Evolutionary conservation across 2,888 invertebrate species (phyloP), one percentile per base, ranked within the genome.

Genomic region (Pyrocoelia pectoralis): DNA sequence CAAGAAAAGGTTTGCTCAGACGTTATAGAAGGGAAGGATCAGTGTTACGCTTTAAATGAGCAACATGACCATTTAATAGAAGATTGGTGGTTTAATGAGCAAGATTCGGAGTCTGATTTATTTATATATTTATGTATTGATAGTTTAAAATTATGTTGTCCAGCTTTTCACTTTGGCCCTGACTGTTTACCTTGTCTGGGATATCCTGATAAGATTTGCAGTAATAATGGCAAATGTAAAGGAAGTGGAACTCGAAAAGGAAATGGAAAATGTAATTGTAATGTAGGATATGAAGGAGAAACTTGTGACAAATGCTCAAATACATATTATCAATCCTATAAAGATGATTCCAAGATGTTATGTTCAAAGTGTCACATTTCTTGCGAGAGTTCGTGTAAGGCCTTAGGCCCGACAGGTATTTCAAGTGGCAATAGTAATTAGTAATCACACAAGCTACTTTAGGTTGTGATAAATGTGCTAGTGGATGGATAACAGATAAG

Each of bases 201-300:
- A 0, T 88, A 86, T 71, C 89, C 89, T 28, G 84, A 86, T 46
- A 87, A 87, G 57, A 82, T 95, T 55, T 98, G 98, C 78, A 89
- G 81, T 69, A 91, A 89, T 1, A 93, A 92, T 82, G 97, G 97
- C 0, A 80, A 77, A 70, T 92, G 92, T 78, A 80, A 77, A 65
- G 98, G 98, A 0, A 89, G 90, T 66, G 98, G 98, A 0, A 97
- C 96, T 0, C 85, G 97, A 43, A 94, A 94, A 80, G 98, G 98
- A 0, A 95, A 91, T 76, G 98, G 98, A 0, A 88, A 90, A 65
- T 98, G 98, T 77, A 82, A 86, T 10, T 98, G 98, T 80, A 89
- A 95, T 74, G 74, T 79, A 4, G 97, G 95, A 0, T 98, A 98
- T 77, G 75, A 79, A 0, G 96, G 96, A 0, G 86, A 87, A 0